Evolutionary conservation across 2,888 invertebrate species (phyloP).

Genomic region (Oligia fasciuncula): DNA sequence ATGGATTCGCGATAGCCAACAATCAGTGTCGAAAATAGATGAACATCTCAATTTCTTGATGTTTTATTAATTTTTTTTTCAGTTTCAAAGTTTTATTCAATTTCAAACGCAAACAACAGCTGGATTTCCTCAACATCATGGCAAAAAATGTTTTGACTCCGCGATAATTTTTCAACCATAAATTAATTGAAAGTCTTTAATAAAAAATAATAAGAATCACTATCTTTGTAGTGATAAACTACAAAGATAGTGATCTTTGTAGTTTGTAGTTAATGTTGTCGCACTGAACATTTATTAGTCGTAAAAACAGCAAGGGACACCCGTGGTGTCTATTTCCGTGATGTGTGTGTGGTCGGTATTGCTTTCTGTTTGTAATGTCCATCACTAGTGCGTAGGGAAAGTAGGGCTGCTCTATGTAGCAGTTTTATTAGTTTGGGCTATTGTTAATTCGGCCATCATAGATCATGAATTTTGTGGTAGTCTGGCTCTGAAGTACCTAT

Average conservation of each 20-base stretch:
- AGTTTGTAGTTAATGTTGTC: slow-evolving; percentile 51
- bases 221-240: slow-evolving; percentile 54
- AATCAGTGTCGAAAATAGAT: background rate
- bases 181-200: slow-evolving; percentile 56
- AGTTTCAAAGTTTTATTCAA: no score
- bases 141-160: slow-evolving; percentile 24
- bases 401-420: slow-evolving; percentile 6
- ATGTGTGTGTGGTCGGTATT: slow-evolving; percentile 60
- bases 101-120: background rate
- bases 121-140: background rate
- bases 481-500: background rate
- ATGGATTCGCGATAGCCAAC: no score
- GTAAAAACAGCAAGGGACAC: slow-evolving; percentile 58
- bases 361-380: slow-evolving; percentile 9
- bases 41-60: background rate
- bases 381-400: slow-evolving; percentile 39
- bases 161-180: slow-evolving; percentile 40
- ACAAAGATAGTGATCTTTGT: slow-evolving; percentile 45
- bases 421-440: slow-evolving; percentile 23
- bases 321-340: slow-evolving; percentile 58
- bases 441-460: slow-evolving; percentile 13
- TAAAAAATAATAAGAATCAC: slow-evolving; percentile 53
- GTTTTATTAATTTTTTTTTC: background rate
- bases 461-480: background rate
- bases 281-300: slow-evolving; percentile 57